Conservation (phyloP, 1,140 invertebrate genomes). For the Heliothis virescens region DNA sequence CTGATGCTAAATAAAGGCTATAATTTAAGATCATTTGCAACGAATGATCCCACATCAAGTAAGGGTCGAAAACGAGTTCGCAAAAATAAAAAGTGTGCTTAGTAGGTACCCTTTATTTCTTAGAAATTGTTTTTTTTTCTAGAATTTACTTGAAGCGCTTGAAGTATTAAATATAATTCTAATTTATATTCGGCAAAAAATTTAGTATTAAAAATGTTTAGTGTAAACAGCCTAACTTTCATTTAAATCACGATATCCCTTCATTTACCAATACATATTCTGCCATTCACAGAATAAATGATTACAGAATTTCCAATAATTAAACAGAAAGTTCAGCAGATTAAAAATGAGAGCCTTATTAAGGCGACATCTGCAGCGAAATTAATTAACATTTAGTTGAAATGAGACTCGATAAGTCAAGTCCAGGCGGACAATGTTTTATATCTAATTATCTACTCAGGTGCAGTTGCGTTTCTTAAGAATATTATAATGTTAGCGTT, state of each 20-base stretch:
- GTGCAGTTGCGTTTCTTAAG: not conserved
- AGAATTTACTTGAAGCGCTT: not conserved
- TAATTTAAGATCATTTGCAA: too few species aligned
- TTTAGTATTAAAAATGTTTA: too few species aligned
- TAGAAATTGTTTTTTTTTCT: not conserved
- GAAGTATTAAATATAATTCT: too few species aligned
- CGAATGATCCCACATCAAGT: too few species aligned
- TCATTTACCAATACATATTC: too few species aligned
- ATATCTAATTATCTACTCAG: not conserved
- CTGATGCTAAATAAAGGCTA: too few species aligned
- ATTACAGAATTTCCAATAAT: conserved; percentile 22
- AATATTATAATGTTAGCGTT: not conserved
- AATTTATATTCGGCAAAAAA: too few species aligned
- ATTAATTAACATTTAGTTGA: conserved; percentile 20
- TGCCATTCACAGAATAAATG: not conserved
- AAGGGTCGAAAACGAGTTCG: too few species aligned
- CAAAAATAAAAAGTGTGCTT: too few species aligned
- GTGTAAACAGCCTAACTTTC: too few species aligned
- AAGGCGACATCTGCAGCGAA: conserved; percentile 14
- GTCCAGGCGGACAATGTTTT: not conserved
- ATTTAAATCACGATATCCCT: too few species aligned
- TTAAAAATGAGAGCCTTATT: conserved; percentile 14
- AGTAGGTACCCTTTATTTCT: too few species aligned
- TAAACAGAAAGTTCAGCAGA: not conserved
- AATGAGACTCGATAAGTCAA: conserved; percentile 8